A percentile compares a stretch with the other conserved stretches of the same genome.
phyloP scores from a whole-genome alignment of 2,113 vertebrate genomes.

The Mobula birostris region DNA sequence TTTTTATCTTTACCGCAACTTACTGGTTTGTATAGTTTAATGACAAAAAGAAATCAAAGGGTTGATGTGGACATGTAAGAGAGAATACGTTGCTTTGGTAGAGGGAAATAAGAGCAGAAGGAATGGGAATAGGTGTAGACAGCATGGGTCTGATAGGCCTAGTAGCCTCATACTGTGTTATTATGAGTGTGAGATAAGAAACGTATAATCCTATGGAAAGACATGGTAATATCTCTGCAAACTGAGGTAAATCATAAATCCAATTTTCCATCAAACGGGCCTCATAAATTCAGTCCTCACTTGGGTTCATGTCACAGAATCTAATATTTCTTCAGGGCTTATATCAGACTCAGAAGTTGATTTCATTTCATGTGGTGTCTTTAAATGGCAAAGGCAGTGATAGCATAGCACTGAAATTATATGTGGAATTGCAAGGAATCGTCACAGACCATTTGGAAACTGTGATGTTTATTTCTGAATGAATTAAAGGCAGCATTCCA shows the following conservation, averaged over 20 bases:
- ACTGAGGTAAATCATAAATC: not conserved
- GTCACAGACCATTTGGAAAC: not conserved
- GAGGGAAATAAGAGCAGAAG: too few relatives aligned
- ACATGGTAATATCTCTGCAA: not conserved
- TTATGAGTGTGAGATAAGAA: not conserved
- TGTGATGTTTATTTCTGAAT: not conserved
- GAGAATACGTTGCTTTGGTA: too few relatives aligned
- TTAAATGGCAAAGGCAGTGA: not conserved
- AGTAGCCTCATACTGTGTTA: too few relatives aligned
- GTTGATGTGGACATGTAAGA: too few relatives aligned
- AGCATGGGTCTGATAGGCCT: too few relatives aligned
- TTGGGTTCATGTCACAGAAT: not conserved
- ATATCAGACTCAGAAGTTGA: not conserved
- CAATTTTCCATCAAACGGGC: not conserved
- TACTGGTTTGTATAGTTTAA: too few relatives aligned
- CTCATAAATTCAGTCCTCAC: not conserved
- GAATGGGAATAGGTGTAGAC: too few relatives aligned
- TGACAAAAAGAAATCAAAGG: too few relatives aligned
- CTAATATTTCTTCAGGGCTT: not conserved
- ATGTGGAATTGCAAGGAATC: not conserved
- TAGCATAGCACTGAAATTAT: not conserved
- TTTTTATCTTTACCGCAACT: too few relatives aligned
- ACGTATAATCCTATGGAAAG: not conserved
- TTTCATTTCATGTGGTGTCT: not conserved
- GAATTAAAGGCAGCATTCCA: constrained; percentile 3